phyloP scores from a whole-genome alignment of 2,113 vertebrate genomes.

The Gopherus evgoodei region DNA sequence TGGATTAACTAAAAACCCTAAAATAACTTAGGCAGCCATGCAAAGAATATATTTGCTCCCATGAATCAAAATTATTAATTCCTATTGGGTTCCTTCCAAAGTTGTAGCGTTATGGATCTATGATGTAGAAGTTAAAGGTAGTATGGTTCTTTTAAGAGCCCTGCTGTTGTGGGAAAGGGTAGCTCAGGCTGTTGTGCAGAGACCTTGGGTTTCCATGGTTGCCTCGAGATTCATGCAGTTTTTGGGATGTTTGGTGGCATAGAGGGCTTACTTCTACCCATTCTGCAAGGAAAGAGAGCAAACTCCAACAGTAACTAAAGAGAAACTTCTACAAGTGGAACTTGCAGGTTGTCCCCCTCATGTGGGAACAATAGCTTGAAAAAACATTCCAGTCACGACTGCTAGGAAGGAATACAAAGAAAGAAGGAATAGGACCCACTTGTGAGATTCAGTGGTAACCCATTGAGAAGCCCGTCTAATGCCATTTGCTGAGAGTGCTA shows the following conservation, averaged over 20 bases:
- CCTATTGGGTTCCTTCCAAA: conserved; percentile 56
- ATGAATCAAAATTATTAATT: conserved; percentile 50
- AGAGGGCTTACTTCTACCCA: neutral
- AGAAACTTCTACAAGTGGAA: neutral
- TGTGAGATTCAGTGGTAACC: neutral
- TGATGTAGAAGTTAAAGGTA: conserved; percentile 68
- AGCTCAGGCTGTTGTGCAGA: neutral
- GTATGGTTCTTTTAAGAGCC: conserved; percentile 26
- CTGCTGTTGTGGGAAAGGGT: neutral
- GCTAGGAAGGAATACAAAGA: neutral
- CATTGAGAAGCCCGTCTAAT: neutral
- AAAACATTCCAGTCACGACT: neutral
- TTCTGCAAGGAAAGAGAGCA: neutral
- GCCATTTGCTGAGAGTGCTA: neutral
- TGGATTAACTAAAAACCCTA: conserved; percentile 55
- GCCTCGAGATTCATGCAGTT: neutral
- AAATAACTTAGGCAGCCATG: conserved; percentile 58
- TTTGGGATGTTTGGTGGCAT: neutral
- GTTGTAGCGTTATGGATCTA: conserved; percentile 58
- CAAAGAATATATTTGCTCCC: conserved; percentile 34
- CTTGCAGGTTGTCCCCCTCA: too few species aligned
- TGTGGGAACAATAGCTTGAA: too few species aligned
- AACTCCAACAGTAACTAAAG: neutral
- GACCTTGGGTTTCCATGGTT: neutral
- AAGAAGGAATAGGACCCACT: neutral